Base-by-base conservation (phyloP, 2,797 vertebrate species). In the Phrynocephalus forsythii region DNA sequence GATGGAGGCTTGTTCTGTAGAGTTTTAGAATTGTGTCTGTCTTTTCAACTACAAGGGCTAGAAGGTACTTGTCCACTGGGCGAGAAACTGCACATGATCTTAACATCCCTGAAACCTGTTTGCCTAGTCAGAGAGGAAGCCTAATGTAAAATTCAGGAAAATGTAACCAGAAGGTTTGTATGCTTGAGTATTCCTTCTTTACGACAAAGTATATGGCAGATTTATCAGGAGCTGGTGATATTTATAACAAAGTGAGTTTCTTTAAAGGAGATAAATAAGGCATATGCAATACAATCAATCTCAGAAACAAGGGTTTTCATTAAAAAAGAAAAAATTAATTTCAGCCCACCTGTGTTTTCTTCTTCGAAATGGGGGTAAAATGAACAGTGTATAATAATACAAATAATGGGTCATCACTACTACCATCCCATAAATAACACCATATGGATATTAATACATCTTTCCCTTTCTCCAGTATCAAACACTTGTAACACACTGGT, bases 261-360 rank as follows among this genome's bases (percentile, higher is more conserved):
- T 66, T 81, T 75, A 38, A 76, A 85, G 30, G 24, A 44, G 28
- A 33, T 52, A 24, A 8, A 38, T 30, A 77, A 63, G 8, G 9
- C 30, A 3, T n/a, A 75, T 76, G 22, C 50, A 28, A 80, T 80
- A 44, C 82, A 82, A 72, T 56, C 72, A 56, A 48, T 68, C 63
- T 38, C 56, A 79, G 80, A 85, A 85, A 67, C n/a, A 68, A 88
- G 22, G 75, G 44, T 85, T 88, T 30, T 75, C 60, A 77, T 85
- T 85, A 73, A 63, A 81, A 73, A 68, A 60, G 44, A 76, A 77
- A 56, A 67, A 85, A 88, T 67, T 16, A 20, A 81, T 77, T 44
- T n/a, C 24, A 20, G 44, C 48, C 13, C 18, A 1, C 11, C n/a
- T 73, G 30, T 75, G n/a, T 81, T 85, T 75, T n/a, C 38, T 75